A percentile compares a stretch with the other conserved stretches of the same genome.
phyloP scores from a whole-genome alignment of 1,140 invertebrate genomes.

The Sitobion miscanthi region DNA sequence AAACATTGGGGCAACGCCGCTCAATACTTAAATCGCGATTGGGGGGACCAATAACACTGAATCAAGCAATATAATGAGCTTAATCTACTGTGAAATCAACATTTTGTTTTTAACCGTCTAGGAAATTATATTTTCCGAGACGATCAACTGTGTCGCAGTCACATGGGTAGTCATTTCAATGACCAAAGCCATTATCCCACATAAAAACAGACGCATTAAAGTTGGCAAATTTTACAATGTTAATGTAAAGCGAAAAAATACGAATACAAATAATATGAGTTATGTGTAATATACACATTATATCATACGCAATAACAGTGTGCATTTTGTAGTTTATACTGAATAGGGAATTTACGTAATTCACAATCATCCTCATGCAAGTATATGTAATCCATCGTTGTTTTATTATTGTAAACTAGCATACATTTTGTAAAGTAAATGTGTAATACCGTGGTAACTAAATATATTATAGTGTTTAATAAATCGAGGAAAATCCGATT shows the following conservation, averaged over 20 bases:
- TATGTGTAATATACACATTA: not conserved
- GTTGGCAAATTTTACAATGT: constrained; percentile 34
- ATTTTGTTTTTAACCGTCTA: not conserved
- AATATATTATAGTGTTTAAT: not conserved
- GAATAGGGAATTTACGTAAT: not conserved
- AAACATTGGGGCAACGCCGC: not conserved
- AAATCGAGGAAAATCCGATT: not conserved
- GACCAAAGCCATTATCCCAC: not conserved
- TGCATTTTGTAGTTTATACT: not conserved
- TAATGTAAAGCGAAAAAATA: constrained; percentile 33
- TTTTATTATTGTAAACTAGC: not conserved
- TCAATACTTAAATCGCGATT: not conserved
- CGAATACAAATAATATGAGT: not conserved
- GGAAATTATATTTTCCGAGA: not conserved
- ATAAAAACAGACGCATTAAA: constrained; percentile 30
- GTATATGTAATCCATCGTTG: not conserved
- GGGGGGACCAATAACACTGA: not conserved
- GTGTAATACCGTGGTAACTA: not conserved
- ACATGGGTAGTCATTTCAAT: not conserved
- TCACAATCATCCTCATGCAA: not conserved
- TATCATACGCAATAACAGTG: not conserved
- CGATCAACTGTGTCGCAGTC: not conserved
- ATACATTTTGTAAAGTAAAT: not conserved
- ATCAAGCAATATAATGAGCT: not conserved
- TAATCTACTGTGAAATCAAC: not conserved